Base-by-base conservation (phyloP, 1,140 invertebrate species). In the Drosophila arawakana region DNA sequence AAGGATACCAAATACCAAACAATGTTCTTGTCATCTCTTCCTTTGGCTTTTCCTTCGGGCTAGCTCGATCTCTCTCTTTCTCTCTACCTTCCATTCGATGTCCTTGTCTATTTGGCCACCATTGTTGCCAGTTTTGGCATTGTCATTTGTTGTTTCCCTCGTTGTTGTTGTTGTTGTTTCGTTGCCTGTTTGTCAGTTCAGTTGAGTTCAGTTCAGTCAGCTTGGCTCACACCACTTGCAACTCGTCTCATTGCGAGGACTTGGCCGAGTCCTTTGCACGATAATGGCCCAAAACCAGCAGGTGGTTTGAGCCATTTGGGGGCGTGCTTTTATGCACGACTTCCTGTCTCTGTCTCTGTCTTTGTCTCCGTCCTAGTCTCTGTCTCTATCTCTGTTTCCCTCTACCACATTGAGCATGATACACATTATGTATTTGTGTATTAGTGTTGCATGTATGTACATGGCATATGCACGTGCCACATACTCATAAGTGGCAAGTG, bases 1-100 rank as follows among this genome's bases (percentile, higher is more conserved):
- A 88, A 88, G 83, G 84, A 89, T 84, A 75, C 58, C 71, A 75
- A 83, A 83, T 73, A 79, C 76, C 68, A 78, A 80, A 84, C 84
- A 88, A 89, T 89, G 80, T 79, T 73, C 55, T 54, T 73, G 76
- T 80, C 80, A 63, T 66, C 50, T 57, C 73, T 59, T 68, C 18
- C 47, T 39, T 59, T 44, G 37, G 39, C 52, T 50, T 59, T 60
- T 63, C 66, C 57, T 50, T 11, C 15, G 0, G 39, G 9, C 39
- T 63, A 11, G 2, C 11, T 63, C 73, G 35, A 21, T 62, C 76
- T 68, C 52, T 58, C 47, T 47, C 66, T 57, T 10, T 11, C 2
- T 59, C 11, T 15, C 49, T 30, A 4, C 37, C 59, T 47, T 9
- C 13, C 35, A 9, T 49, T 37, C 34, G 62, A 43, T 57, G 66